Evolutionary conservation across 2,113 vertebrate genomes (phyloP), one percentile per base, ranked within the genome.

Genomic region (Notiomystis cincta): DNA sequence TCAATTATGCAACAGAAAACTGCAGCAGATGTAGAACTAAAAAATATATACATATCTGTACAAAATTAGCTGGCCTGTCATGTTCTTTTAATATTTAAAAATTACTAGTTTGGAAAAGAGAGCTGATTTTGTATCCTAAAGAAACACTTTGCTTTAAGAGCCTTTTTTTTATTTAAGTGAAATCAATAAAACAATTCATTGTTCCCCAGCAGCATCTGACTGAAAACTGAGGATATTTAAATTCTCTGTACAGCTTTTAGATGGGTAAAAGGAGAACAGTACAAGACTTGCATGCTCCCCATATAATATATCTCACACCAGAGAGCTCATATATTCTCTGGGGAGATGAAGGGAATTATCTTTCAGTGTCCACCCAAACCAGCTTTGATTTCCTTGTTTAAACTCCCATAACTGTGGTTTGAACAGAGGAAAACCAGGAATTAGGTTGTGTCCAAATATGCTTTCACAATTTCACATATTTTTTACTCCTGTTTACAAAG

Each of bases 1-100:
- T 98, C 98, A 98, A 98, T 98, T 98, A 98, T 97, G 97, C 97
- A 98, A 97, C 96, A 95, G 96, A 95, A 98, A 98, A 97, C 77
- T 94, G 91, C 95, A 98, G 98, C 98, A 98, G 97, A 98, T 97
- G 98, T 96, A 96, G 94, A 87, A 96, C 72, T 95, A 91, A 95
- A 91, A 56, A 83, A 96, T 91, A 95, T 87, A 93, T 92, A 81
- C 18, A 70, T 95, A 78, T 95, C 94, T 89, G 83, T 92, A 80
- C 50, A 95, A 96, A 98, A 98, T 98, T 98, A 98, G 88, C 94
- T 85, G 62, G 86, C 86, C 82, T 97, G 90, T 96, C 82, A 65
- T 95, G 91, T 96, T 97, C 87, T 89, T 96, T 94, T 93, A 93
- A 85, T 96, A 97, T 96, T 95, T 89, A 62, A 93, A 95, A 97